Percentiles rank a stretch among this genome's conserved stretches.
Conservation (phyloP, 1,140 invertebrate genomes). For the Babylonia areolata region DNA sequence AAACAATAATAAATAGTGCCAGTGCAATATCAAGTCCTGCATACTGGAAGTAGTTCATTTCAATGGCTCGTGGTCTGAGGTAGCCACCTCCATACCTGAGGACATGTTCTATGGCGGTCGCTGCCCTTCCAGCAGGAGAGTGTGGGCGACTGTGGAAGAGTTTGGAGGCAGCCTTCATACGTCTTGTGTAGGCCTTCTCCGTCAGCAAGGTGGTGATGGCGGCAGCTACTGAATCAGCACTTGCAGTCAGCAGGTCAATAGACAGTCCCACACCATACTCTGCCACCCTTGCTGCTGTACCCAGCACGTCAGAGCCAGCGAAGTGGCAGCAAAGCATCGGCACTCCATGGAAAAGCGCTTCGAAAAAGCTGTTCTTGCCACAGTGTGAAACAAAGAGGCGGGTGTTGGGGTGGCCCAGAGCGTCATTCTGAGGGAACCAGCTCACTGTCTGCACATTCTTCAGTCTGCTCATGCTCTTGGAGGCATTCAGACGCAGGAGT, state of each 20-base stretch:
- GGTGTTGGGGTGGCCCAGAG: conserved; percentile 44
- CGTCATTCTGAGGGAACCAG: conserved; percentile 50
- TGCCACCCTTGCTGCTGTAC: conserved; percentile 66
- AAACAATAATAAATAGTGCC: neutral
- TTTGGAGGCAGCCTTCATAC: conserved; percentile 51
- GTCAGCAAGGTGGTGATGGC: conserved; percentile 44
- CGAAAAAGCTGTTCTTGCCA: conserved; percentile 60
- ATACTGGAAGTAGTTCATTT: conserved; percentile 43
- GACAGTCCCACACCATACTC: conserved; percentile 43
- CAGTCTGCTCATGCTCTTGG: conserved; percentile 14
- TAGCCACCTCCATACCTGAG: conserved; percentile 57
- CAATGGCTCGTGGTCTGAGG: conserved; percentile 40
- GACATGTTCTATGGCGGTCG: conserved; percentile 56
- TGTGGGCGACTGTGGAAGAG: conserved; percentile 49
- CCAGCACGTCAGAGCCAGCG: conserved; percentile 80
- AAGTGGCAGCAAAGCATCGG: conserved; percentile 82
- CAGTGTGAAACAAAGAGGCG: conserved; percentile 63
- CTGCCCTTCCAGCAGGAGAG: conserved; percentile 45
- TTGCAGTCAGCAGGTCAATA: conserved; percentile 36
- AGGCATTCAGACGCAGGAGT: conserved; percentile 37
- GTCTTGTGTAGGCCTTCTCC: conserved; percentile 39
- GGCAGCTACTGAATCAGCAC: conserved; percentile 34
- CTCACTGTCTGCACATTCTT: conserved; percentile 26
- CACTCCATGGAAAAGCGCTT: conserved; percentile 60
- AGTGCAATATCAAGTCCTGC: conserved; percentile 33